phyloP scores from a whole-genome alignment of 2,113 vertebrate species.

The Suricata suricatta region DNA sequence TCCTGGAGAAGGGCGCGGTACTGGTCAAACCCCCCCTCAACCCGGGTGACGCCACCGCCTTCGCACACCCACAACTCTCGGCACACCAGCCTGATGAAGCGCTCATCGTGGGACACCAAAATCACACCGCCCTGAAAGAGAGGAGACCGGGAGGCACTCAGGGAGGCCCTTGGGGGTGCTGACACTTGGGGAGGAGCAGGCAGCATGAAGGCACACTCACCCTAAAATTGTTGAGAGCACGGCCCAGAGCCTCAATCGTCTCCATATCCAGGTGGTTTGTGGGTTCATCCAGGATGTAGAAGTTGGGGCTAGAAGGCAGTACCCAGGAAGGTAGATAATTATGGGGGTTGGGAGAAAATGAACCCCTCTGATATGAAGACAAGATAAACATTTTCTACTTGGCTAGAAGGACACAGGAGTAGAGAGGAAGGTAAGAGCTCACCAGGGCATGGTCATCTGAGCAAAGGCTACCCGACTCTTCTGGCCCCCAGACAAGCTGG shows the following conservation, averaged over 20 bases:
- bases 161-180: accelerated
- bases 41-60: conserved; percentile 85
- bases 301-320: conserved; percentile 92
- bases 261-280: conserved; percentile 99
- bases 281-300: conserved; percentile 97
- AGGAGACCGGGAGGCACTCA: neutral
- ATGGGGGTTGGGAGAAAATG: neutral
- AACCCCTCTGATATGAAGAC: neutral
- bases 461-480: conserved; percentile 98
- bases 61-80: conserved; percentile 98
- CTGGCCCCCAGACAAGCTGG: conserved; percentile 97
- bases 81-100: conserved; percentile 96
- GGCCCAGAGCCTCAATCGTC: conserved; percentile 96
- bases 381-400: neutral
- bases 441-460: conserved; percentile 99
- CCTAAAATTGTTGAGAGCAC: conserved; percentile 93
- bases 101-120: conserved; percentile 96
- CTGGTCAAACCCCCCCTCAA: conserved; percentile 97
- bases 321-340: neutral
- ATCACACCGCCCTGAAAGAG: conserved; percentile 93
- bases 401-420: neutral
- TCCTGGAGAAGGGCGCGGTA: conserved; percentile 96
- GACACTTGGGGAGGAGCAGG: neutral
- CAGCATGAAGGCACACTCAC: conserved; percentile 78
- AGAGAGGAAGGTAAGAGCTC: conserved; percentile 68